Evolutionary conservation across 2,797 vertebrate species (phyloP).

Genomic region (Alfaro cultratus): DNA sequence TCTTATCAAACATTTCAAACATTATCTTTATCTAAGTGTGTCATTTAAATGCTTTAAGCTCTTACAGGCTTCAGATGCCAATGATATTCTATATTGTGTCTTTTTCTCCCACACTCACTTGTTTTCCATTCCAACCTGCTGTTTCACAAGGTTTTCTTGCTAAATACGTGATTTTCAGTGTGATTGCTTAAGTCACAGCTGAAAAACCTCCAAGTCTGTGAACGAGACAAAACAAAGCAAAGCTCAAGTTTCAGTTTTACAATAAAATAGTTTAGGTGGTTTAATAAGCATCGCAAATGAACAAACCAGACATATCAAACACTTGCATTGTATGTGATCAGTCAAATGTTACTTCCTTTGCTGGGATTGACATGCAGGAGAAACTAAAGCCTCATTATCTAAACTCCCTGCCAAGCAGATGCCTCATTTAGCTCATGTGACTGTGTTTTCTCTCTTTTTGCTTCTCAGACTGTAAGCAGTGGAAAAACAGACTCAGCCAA

Average conservation of each 20-base stretch:
- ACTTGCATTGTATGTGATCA: constrained; percentile 38
- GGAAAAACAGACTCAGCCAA: constrained; percentile 25
- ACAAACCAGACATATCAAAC: constrained; percentile 40
- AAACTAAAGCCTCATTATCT: constrained; percentile 66
- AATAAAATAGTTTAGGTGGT: constrained; percentile 36
- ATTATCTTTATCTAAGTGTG: neutral
- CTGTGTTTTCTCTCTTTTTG: constrained; percentile 42
- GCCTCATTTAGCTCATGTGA: constrained; percentile 66
- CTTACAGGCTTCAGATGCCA: neutral
- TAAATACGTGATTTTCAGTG: constrained; percentile 67
- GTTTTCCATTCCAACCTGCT: constrained; percentile 31
- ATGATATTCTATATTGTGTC: neutral
- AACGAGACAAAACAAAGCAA: constrained; percentile 33
- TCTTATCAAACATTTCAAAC: constrained; percentile 5
- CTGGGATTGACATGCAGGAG: constrained; percentile 50
- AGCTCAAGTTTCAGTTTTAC: constrained; percentile 44
- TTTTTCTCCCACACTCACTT: constrained; percentile 15
- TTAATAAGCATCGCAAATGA: constrained; percentile 30
- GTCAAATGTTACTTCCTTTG: constrained; percentile 49
- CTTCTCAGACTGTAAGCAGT: neutral
- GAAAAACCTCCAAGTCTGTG: constrained; percentile 57
- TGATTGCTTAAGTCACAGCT: constrained; percentile 65
- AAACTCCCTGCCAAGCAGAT: constrained; percentile 58
- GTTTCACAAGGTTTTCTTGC: constrained; percentile 37
- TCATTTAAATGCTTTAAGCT: constrained; percentile 9